Evolutionary conservation across 2,888 invertebrate genomes (phyloP), one percentile per base, ranked within the genome.

Genomic region (Limnephilus lunatus): DNA sequence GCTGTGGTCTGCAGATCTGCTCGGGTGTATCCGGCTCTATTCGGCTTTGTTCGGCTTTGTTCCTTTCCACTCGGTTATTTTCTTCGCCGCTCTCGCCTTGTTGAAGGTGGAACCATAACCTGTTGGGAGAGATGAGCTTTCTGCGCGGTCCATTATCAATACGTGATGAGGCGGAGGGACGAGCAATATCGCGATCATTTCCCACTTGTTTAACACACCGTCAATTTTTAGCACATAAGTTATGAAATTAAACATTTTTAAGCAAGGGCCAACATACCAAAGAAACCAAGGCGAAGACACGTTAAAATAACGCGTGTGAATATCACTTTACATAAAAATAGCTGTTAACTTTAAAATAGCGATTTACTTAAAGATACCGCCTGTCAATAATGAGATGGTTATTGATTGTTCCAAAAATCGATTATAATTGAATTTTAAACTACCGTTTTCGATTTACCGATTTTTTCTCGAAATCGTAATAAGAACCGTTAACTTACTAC

Each of bases 111-210:
- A 44, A 53, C 31, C 39, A 91, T 85, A 91, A 91, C 90, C 90
- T 91, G 90, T 91, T 91, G 80, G 80, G n/a, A 53, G 85, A 85
- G 85, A 85, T 85, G 68, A 91, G 90, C 90, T 86, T 91, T 91
- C 85, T 90, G 90, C 85, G 90, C 35, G 30, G 31, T 85, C 32
- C 80, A 90, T 31, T 48, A 90, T 88, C 86, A 68, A 35, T 88
- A 88, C 80, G 39, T 80, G 88, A 68, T 53, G 86, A 80, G 32
- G 19, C 80, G 25, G 68, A 88, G 68, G 48, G 31, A 32, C 88
- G 35, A 48, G 44, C 19, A 80, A 88, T 25, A 53, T 53, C 88
- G 53, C 19, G 53, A 44, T 85, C 30, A 44, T 86, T 44, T 39
- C 35, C 30, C 86, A 86, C 32, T 88, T n/a, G 68, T 88, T 88